Conservation (phyloP, 2,888 invertebrate genomes). For the Plebejus argus region DNA sequence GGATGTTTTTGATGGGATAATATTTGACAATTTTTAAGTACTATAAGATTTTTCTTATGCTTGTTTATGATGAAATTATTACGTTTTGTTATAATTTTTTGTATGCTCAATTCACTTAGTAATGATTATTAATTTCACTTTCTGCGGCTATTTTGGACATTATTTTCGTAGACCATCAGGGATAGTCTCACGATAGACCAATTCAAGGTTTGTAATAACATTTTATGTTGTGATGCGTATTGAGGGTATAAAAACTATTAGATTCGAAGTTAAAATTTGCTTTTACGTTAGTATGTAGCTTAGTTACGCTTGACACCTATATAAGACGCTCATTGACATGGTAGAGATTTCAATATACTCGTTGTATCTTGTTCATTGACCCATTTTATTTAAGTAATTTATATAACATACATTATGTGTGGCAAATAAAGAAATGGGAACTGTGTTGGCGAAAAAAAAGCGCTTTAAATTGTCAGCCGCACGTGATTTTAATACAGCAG, state of each 20-base stretch:
- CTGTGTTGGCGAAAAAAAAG: no score
- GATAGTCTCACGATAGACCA: constrained; percentile 22
- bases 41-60: neutral
- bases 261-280: neutral
- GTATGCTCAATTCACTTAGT: neutral
- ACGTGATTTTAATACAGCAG: no score
- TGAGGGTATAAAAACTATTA: no score
- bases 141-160: neutral
- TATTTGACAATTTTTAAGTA: neutral
- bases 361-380: no score
- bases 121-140: neutral
- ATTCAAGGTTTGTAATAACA: constrained; percentile 8
- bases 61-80: neutral
- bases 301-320: neutral
- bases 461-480: no score
- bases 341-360: no score
- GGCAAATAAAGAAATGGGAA: no score
- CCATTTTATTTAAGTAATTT: no score
- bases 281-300: neutral
- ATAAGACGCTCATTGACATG: no score
- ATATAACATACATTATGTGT: no score
- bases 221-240: neutral
- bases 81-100: neutral
- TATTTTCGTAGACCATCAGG: constrained; percentile 14
- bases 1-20: no score